Evolutionary conservation across 2,113 vertebrate species (phyloP).

Genomic region (Cyprinodon variegatus): DNA sequence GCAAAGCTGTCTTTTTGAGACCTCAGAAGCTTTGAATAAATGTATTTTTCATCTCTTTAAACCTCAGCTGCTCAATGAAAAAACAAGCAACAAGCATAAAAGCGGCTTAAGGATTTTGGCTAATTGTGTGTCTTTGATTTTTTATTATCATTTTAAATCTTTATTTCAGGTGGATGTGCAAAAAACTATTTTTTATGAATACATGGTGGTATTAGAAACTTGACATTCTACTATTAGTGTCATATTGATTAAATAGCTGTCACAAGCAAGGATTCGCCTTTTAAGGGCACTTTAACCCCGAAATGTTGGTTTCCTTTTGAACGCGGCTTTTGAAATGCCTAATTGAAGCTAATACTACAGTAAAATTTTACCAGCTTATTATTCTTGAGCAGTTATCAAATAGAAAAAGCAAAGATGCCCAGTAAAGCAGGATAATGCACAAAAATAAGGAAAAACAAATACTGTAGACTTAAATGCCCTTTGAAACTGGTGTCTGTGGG

Average conservation of each 20-base stretch:
- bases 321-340: background rate
- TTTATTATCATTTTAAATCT: background rate
- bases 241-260: background rate
- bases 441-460: background rate
- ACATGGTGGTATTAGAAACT: background rate
- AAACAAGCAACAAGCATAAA: background rate
- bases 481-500: background rate
- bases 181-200: background rate
- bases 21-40: background rate
- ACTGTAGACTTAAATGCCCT: background rate
- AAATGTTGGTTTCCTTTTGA: background rate
- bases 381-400: constrained; percentile 2
- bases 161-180: background rate
- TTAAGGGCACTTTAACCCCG: background rate
- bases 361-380: constrained; percentile 5
- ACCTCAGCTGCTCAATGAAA: background rate
- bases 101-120: background rate
- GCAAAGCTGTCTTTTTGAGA: background rate
- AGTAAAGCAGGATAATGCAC: background rate
- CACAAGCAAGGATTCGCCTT: background rate
- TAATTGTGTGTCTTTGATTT: background rate
- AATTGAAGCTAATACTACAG: background rate
- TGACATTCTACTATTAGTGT: background rate
- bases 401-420: background rate
- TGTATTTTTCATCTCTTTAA: background rate